Evolutionary conservation across 1,140 invertebrate genomes (phyloP).

Genomic region (Diabrotica undecimpunctata): DNA sequence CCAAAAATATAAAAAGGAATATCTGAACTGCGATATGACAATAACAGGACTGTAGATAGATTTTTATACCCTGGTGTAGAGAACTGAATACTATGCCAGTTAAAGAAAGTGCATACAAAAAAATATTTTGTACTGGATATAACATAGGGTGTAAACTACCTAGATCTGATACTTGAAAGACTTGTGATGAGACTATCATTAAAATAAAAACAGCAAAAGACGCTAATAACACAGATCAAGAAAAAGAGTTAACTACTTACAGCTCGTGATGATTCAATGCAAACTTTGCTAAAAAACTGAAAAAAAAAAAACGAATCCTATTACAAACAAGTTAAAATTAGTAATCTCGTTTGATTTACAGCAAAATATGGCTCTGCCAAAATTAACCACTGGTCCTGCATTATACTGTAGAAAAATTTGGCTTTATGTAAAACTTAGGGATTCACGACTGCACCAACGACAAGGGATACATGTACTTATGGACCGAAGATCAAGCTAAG

Average conservation of each 20-base stretch:
- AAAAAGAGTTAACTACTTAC: background rate
- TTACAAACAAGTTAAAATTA: background rate
- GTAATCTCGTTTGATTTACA: constrained; percentile 20
- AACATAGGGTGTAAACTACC: too few species aligned
- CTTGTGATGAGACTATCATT: too few species aligned
- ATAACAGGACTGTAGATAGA: constrained; percentile 3
- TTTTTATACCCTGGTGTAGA: constrained; percentile 14
- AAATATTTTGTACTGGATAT: too few species aligned
- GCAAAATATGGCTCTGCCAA: too few species aligned
- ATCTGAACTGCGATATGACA: too few species aligned
- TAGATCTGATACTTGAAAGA: too few species aligned
- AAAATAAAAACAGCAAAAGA: too few species aligned
- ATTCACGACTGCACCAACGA: constrained; percentile 20
- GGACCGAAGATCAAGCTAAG: constrained; percentile 24
- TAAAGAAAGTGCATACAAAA: constrained; percentile 6
- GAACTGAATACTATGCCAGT: constrained; percentile 5
- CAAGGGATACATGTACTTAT: constrained; percentile 22
- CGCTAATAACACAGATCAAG: too few species aligned
- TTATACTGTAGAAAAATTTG: constrained; percentile 22
- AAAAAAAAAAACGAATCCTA: too few species aligned
- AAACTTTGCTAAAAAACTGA: background rate
- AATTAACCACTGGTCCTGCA: constrained; percentile 19
- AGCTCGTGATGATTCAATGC: background rate
- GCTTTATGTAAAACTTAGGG: constrained; percentile 22
- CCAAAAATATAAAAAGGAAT: too few species aligned